These are phyloP conservation scores for Eudemis profundana DNA, from an alignment of 2,888 invertebrate species.

Conservation along the genomic window DNA sequence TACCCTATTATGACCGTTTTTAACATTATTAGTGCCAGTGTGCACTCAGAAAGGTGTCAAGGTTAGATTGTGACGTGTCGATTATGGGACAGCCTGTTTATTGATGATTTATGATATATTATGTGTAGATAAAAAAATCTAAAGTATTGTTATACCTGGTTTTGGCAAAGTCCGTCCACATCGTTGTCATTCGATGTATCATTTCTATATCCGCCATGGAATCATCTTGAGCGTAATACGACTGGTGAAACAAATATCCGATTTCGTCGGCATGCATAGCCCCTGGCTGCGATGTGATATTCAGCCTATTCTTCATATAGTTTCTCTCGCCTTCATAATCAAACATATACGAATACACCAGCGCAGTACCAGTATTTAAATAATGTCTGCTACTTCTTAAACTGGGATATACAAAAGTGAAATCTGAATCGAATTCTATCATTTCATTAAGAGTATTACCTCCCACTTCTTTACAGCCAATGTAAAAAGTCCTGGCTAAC, in stretches of 20 bases:
- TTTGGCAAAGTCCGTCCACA: conserved; percentile 37
- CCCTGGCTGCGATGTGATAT: conserved; percentile 18
- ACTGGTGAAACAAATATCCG: conserved; percentile 22
- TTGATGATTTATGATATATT: no score
- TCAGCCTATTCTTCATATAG: conserved; percentile 30
- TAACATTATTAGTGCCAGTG: no score
- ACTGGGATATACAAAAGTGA: conserved; percentile 46
- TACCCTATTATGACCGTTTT: no score
- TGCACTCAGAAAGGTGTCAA: no score
- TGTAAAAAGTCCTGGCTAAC: conserved; percentile 56
- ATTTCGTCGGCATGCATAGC: conserved; percentile 29
- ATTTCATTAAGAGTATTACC: conserved; percentile 49
- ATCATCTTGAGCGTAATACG: neutral
- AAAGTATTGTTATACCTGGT: conserved; percentile 4
- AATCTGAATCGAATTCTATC: conserved; percentile 60
- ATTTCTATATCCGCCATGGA: conserved; percentile 1
- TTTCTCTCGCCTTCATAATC: conserved; percentile 31
- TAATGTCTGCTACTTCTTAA: conserved; percentile 20
- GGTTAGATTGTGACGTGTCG: no score
- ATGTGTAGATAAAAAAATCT: neutral
- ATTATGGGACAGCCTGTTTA: no score
- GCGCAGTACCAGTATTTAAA: conserved; percentile 8
- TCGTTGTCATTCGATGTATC: conserved; percentile 20
- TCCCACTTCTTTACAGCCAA: conserved; percentile 59
- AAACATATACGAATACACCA: conserved; percentile 31